Conservation (phyloP, 1,140 invertebrate species). For the Aricia agestis region DNA sequence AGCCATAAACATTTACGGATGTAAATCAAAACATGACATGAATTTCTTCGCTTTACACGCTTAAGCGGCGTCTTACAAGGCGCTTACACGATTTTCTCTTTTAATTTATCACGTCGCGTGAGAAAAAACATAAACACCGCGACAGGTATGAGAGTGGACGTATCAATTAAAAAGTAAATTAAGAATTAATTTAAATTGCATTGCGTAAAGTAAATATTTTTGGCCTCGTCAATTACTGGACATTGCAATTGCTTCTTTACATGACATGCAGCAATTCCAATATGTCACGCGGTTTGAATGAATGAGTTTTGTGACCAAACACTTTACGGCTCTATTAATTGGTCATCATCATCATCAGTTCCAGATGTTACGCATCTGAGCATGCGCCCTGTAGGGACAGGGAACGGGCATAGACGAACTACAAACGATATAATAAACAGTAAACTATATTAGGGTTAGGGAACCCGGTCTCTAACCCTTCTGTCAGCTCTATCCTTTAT, state of each 20-base stretch:
- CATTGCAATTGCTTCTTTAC: not conserved
- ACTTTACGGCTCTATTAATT: too few relatives aligned
- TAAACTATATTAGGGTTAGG: too few relatives aligned
- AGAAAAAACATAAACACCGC: not conserved
- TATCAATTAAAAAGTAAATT: constrained; percentile 4
- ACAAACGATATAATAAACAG: too few relatives aligned
- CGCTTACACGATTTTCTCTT: not conserved
- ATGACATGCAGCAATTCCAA: not conserved
- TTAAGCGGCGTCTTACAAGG: not conserved
- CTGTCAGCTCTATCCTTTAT: too few relatives aligned
- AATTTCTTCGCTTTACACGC: not conserved
- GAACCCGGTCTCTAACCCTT: too few relatives aligned
- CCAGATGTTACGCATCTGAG: too few relatives aligned
- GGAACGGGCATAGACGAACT: too few relatives aligned
- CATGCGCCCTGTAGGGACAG: too few relatives aligned
- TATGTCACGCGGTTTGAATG: not conserved
- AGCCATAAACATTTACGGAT: not conserved
- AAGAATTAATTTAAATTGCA: not conserved
- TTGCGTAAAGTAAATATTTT: not conserved
- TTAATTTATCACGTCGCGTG: not conserved
- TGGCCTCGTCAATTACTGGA: not conserved
- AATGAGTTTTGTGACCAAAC: not conserved
- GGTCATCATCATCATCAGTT: too few relatives aligned
- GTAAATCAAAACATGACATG: not conserved
- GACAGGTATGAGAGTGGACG: not conserved